Base-by-base conservation (phyloP, 2,888 invertebrate genomes). In the Kuschelorhynchus macadamiae region DNA sequence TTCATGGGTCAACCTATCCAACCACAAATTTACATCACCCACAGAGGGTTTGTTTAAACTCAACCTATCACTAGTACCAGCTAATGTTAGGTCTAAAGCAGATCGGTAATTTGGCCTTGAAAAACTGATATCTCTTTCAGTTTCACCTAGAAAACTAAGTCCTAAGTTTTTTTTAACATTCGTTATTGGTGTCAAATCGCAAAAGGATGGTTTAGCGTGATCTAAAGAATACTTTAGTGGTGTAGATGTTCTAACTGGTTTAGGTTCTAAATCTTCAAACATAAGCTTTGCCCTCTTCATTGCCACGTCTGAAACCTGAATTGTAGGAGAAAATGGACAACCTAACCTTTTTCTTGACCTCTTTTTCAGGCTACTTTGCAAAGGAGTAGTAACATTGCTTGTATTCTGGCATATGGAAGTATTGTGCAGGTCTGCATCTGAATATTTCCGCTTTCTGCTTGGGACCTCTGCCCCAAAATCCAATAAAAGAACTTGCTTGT, bases 221-320 rank as follows among this genome's bases (percentile, higher is more conserved):
- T 39, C 52, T 5, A n/a, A 4, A 36, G 5, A 17, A 12, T 62
- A 39, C 47, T 60, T 69, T 12, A 55, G 14, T 21, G 65, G 69
- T 0, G 70, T 70, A 1, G 66, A 66, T 2, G 70, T 70, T 11
- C 44, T 2, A 5, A 14, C 9, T 11, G 44, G 44, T 50, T 50
- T 49, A 36, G 32, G 41, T 14, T 20, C 53, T 30, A 75, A 71
- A 47, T 77, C 74, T 5, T 72, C 73, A 67, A 78, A 80, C 46
- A 80, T 44, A 11, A 72, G 70, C 66, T 71, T 75, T 2, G 79
- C 80, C 71, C 66, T 78, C 64, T 81, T 72, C 30, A 80, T 68
- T 32, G 75, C 79, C 46, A 70, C 77, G 71, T 75, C 79, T 66
- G 78, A 78, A 32, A 78, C 74, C 39, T 74, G 73, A 63, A 79